Conservation (phyloP, 2,888 invertebrate species). For the Harpagoxenus sublaevis region DNA sequence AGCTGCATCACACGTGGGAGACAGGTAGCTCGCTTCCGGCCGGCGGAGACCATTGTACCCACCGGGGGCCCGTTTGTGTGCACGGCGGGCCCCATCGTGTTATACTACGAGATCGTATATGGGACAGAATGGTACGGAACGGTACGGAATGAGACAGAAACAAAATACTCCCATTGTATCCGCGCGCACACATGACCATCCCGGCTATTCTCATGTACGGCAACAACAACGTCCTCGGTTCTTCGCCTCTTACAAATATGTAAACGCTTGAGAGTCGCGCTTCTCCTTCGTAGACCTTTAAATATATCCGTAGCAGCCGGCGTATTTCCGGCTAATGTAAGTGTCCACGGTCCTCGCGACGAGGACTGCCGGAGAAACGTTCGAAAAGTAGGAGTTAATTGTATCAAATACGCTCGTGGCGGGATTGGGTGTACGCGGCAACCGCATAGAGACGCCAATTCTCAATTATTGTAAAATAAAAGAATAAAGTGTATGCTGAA, state of each 20-base stretch:
- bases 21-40: conserved; percentile 85
- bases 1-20: conserved; percentile 85
- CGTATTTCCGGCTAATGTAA: conserved; percentile 19
- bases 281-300: conserved; percentile 10
- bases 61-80: conserved; percentile 24
- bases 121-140: conserved; percentile 54
- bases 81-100: conserved; percentile 2
- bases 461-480: neutral
- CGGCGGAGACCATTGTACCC: conserved; percentile 73
- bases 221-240: conserved; percentile 13
- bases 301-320: conserved; percentile 12
- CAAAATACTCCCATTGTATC: conserved; percentile 51
- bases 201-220: conserved; percentile 20
- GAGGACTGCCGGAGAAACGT: neutral
- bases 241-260: conserved; percentile 30
- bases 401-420: neutral
- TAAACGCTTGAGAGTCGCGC: neutral
- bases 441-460: neutral
- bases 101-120: conserved; percentile 57
- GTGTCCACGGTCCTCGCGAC: conserved; percentile 6
- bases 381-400: neutral
- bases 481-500: neutral
- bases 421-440: neutral
- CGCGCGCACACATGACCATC: neutral
- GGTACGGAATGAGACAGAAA: conserved; percentile 34